Conservation (phyloP, 2,113 vertebrate genomes). For the Electrona antarctica region DNA sequence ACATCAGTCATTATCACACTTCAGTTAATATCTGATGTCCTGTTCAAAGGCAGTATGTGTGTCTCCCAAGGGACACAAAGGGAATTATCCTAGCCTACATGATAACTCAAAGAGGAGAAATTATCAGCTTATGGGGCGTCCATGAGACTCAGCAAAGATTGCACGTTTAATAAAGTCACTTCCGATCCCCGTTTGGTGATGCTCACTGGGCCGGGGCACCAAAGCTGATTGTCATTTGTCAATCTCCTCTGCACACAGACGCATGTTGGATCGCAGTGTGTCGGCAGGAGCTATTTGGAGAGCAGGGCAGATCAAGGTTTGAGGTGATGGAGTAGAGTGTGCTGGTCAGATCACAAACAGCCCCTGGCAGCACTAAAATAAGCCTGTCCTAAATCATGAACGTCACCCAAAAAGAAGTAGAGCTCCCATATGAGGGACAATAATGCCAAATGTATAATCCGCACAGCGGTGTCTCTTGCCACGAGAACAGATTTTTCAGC, state of each 20-base stretch:
- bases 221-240: constrained; percentile 29
- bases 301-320: constrained; percentile 31
- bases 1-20: not conserved
- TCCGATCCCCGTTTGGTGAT: not conserved
- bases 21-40: constrained; percentile 4
- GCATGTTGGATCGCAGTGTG: constrained; percentile 17
- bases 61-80: constrained; percentile 8
- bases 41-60: constrained; percentile 4
- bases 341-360: constrained; percentile 4
- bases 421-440: not conserved
- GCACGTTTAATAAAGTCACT: not conserved
- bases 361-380: constrained; percentile 9
- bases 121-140: not conserved
- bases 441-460: too few relatives aligned
- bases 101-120: not conserved
- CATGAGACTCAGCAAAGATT: constrained; percentile 2
- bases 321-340: not conserved
- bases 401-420: not conserved
- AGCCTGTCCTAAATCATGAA: not conserved
- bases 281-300: constrained; percentile 4
- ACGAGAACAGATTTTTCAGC: too few relatives aligned
- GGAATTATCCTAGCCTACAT: not conserved
- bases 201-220: constrained; percentile 5
- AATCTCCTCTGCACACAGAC: constrained; percentile 13
- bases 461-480: too few relatives aligned